phyloP scores from a whole-genome alignment of 1,140 invertebrate species.

The Lasioglossum albipes region DNA sequence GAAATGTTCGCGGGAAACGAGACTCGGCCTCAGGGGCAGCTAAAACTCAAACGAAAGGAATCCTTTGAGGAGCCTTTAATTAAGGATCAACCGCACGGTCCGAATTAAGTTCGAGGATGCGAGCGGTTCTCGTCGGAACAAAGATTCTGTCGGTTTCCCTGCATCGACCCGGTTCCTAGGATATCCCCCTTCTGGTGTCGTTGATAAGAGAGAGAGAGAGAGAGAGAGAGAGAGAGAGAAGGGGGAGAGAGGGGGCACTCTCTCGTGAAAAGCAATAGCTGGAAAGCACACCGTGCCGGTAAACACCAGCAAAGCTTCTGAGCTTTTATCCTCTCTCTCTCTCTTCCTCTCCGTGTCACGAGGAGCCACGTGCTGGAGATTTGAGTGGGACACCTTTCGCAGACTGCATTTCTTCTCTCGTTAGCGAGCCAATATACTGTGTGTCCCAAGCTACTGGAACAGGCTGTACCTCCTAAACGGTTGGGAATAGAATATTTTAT shows the following conservation, averaged over 20 bases:
- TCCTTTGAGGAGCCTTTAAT: constrained; percentile 31
- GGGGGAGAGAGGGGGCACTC: background rate
- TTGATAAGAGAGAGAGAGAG: background rate
- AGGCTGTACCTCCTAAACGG: no score
- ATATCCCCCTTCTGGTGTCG: background rate
- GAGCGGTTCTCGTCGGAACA: background rate
- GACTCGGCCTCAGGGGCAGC: no score
- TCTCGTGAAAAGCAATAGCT: constrained; percentile 26
- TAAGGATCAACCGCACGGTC: constrained; percentile 34
- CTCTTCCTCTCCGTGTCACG: background rate
- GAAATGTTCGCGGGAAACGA: no score
- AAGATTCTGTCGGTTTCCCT: constrained; percentile 14
- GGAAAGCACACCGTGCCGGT: constrained; percentile 15
- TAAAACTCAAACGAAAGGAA: constrained; percentile 18
- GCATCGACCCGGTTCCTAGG: constrained; percentile 8
- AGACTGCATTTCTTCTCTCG: background rate
- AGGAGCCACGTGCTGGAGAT: background rate
- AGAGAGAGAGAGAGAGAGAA: background rate
- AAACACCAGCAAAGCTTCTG: constrained; percentile 15
- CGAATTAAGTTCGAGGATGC: constrained; percentile 22
- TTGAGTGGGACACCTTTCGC: background rate
- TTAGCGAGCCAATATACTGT: background rate
- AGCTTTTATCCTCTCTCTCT: constrained; percentile 12
- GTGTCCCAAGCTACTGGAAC: no score
- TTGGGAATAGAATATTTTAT: no score